A percentile compares a stretch with the other conserved stretches of the same genome.
Evolutionary conservation across 2,797 vertebrate genomes (phyloP).

Genomic region (Myripristis jacobus): DNA sequence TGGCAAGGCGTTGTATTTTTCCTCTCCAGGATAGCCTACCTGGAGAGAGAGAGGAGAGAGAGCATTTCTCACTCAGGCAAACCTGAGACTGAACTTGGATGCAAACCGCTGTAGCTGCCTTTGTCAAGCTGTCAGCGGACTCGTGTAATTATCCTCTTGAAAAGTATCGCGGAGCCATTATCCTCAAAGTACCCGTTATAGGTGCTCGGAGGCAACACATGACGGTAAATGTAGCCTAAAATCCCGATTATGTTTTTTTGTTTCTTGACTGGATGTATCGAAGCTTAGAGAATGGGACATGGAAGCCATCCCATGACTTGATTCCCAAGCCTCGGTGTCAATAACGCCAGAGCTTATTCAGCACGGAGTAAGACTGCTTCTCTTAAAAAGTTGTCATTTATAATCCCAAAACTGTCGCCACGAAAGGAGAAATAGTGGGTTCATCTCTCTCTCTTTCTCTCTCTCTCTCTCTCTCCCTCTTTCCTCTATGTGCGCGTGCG

Average conservation of each 20-base stretch:
- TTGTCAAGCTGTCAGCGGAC: constrained; percentile 80
- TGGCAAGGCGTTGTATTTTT: constrained; percentile 57
- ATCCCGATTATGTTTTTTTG: constrained; percentile 74
- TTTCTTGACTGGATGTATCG: constrained; percentile 70
- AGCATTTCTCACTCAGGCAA: constrained; percentile 56
- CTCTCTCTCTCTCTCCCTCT: background rate
- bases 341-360: constrained; percentile 66
- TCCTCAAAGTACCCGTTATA: constrained; percentile 73
- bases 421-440: constrained; percentile 19
- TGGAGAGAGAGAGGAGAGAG: constrained; percentile 29
- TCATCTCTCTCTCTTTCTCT: background rate
- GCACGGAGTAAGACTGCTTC: constrained; percentile 35
- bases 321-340: constrained; percentile 68
- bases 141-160: constrained; percentile 82
- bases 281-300: constrained; percentile 66
- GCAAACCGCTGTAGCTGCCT: constrained; percentile 75
- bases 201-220: constrained; percentile 73
- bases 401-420: constrained; percentile 68
- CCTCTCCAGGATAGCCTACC: constrained; percentile 62
- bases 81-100: constrained; percentile 78
- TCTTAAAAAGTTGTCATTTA: constrained; percentile 60
- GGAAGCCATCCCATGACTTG: constrained; percentile 61
- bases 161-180: constrained; percentile 74
- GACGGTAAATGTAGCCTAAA: constrained; percentile 65
- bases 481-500: constrained; percentile 4